Conservation (phyloP, 2,888 invertebrate genomes). For the Dione juno region DNA sequence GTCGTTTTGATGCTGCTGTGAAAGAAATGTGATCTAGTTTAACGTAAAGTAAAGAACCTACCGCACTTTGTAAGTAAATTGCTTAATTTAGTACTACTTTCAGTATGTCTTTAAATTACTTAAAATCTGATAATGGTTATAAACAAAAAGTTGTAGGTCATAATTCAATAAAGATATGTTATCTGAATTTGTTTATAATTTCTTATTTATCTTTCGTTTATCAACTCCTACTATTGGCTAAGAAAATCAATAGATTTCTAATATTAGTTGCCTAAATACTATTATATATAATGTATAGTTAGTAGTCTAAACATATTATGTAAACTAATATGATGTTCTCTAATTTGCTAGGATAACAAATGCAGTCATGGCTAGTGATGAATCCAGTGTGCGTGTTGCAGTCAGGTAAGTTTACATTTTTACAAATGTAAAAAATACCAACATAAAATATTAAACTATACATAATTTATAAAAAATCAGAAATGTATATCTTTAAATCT, state of each 20-base stretch:
- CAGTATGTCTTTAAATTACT: slow-evolving; percentile 23
- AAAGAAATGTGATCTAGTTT: slow-evolving; percentile 72
- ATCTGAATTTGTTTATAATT: slow-evolving; percentile 30
- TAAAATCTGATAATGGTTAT: slow-evolving; percentile 17
- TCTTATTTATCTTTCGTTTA: slow-evolving; percentile 8
- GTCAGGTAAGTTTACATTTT: slow-evolving; percentile 79
- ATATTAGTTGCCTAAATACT: background rate
- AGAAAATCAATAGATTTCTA: background rate
- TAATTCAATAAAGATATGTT: slow-evolving; percentile 24
- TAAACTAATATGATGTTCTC: background rate
- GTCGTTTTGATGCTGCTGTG: slow-evolving; percentile 58
- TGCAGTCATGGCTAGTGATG: slow-evolving; percentile 84
- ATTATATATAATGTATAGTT: background rate
- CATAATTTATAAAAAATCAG: background rate
- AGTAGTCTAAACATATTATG: background rate
- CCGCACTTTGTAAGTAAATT: slow-evolving; percentile 55
- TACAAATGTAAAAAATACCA: background rate
- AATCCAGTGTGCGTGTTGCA: slow-evolving; percentile 87
- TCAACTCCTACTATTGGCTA: background rate
- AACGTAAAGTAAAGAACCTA: slow-evolving; percentile 57
- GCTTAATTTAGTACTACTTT: slow-evolving; percentile 29
- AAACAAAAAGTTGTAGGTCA: slow-evolving; percentile 30
- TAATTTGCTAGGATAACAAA: slow-evolving; percentile 57
- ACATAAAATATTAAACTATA: background rate
- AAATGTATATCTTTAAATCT: background rate